Percentiles rank a stretch among this genome's conserved stretches.
phyloP scores from a whole-genome alignment of 2,113 vertebrate genomes.

The Cariama cristata region DNA sequence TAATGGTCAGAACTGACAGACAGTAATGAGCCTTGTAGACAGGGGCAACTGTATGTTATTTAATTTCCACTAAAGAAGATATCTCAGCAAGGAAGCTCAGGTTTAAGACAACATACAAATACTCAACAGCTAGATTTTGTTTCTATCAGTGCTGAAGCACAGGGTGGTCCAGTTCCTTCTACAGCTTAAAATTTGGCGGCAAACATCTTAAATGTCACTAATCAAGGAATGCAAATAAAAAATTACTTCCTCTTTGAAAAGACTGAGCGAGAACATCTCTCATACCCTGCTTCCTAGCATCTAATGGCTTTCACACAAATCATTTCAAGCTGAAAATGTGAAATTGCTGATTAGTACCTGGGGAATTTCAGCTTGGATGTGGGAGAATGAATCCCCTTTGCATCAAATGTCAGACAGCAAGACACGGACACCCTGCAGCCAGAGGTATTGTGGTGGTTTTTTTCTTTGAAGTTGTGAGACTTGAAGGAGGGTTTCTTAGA shows the following conservation, averaged over 20 bases:
- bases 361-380: constrained; percentile 52
- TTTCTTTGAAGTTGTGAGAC: constrained; percentile 56
- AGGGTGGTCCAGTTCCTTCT: neutral
- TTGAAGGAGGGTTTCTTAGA: constrained; percentile 34
- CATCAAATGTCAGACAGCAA: constrained; percentile 51
- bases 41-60: constrained; percentile 63
- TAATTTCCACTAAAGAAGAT: constrained; percentile 60
- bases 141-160: neutral
- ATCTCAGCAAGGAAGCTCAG: constrained; percentile 7
- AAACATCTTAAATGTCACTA: constrained; percentile 15
- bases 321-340: constrained; percentile 18
- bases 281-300: neutral
- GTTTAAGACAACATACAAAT: constrained; percentile 46
- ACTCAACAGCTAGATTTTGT: neutral
- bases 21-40: constrained; percentile 64
- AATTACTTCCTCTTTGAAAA: constrained; percentile 1
- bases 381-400: constrained; percentile 54
- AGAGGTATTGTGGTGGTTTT: neutral
- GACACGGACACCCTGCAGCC: constrained; percentile 38
- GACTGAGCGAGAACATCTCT: neutral
- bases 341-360: constrained; percentile 24
- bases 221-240: constrained; percentile 24
- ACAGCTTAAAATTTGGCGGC: neutral
- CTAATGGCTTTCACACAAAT: constrained; percentile 23
- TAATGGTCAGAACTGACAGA: constrained; percentile 71